A percentile compares a stretch with the other conserved stretches of the same genome.
Evolutionary conservation across 1,140 invertebrate genomes (phyloP).

Genomic region (Ericerus pela): DNA sequence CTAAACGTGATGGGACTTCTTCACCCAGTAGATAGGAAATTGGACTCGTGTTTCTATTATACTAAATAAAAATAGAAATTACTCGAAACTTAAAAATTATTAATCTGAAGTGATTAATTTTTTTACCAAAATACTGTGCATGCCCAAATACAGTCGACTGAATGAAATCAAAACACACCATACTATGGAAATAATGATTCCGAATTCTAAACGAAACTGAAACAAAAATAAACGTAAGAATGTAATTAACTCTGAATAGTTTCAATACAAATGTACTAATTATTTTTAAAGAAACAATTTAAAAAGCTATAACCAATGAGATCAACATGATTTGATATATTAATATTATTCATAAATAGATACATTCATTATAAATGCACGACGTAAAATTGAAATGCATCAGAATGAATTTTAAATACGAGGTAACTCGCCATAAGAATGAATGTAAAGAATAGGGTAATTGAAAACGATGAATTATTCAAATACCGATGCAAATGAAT

Average conservation of each 20-base stretch:
- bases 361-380: neutral
- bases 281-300: no score
- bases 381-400: neutral
- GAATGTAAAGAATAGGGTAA: no score
- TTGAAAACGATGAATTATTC: no score
- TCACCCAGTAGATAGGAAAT: no score
- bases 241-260: neutral
- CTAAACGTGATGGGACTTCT: no score
- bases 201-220: conserved; percentile 36
- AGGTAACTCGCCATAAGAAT: no score
- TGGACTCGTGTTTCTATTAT: no score
- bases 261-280: neutral
- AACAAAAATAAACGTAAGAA: conserved; percentile 23
- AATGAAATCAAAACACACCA: conserved; percentile 66
- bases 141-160: conserved; percentile 77
- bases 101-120: conserved; percentile 12
- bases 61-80: no score
- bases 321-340: neutral
- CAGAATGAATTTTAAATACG: no score
- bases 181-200: conserved; percentile 31
- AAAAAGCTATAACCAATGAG: neutral
- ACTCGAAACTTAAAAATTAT: conserved; percentile 3
- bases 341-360: neutral
- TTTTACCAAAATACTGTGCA: conserved; percentile 73
- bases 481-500: no score